These are phyloP conservation scores for Sorex maritimensis DNA, from an alignment of 2,797 vertebrate species.

Conservation along the genomic window DNA sequence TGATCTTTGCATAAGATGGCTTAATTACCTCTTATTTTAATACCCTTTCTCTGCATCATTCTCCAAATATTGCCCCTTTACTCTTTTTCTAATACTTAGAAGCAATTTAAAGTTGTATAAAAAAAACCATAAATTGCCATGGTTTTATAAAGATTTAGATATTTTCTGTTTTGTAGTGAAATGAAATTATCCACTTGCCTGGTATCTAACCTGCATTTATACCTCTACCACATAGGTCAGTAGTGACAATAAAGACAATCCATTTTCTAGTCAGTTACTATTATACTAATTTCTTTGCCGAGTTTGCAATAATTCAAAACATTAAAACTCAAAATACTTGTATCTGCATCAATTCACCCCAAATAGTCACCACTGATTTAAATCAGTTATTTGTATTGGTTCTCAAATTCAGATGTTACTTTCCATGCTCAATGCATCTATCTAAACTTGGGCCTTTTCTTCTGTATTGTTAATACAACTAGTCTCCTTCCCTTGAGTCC, in stretches of 20 bases:
- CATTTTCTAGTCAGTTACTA: background rate
- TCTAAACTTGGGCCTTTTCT: background rate
- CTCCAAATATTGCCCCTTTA: background rate
- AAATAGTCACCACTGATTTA: background rate
- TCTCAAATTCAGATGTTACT: constrained; percentile 25
- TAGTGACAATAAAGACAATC: background rate
- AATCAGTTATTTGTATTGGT: background rate
- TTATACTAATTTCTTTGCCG: background rate
- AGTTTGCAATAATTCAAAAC: background rate
- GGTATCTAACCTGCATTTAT: background rate
- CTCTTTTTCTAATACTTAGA: constrained; percentile 9
- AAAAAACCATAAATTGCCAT: background rate
- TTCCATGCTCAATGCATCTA: background rate
- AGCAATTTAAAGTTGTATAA: background rate
- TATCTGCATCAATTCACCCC: background rate
- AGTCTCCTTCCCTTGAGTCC: background rate
- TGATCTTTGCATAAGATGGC: background rate
- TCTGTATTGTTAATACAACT: background rate
- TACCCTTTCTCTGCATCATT: background rate
- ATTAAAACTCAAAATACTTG: background rate
- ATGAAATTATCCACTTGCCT: background rate
- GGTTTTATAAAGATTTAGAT: background rate
- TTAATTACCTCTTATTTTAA: constrained; percentile 9
- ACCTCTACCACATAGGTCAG: background rate
- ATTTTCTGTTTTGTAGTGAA: background rate